Evolutionary conservation across 2,797 vertebrate genomes (phyloP).

Genomic region (Erpetoichthys calabaricus): DNA sequence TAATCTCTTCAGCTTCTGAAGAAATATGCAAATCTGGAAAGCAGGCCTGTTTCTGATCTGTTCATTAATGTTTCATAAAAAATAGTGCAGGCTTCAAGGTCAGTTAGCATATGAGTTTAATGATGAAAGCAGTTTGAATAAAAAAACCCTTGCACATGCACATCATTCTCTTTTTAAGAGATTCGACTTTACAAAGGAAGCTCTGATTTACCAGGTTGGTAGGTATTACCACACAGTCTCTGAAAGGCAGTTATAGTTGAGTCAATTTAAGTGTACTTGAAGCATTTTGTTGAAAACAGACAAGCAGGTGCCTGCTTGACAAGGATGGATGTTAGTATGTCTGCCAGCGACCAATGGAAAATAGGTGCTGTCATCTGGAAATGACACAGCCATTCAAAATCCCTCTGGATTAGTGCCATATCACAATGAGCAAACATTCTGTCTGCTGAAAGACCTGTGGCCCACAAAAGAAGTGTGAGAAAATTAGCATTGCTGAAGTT

Average conservation of each 20-base stretch:
- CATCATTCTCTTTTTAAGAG: neutral
- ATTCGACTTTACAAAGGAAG: neutral
- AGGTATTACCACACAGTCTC: neutral
- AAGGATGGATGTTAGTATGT: slow-evolving; percentile 33
- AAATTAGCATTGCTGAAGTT: slow-evolving; percentile 13
- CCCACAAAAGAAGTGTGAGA: slow-evolving; percentile 31
- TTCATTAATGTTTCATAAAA: neutral
- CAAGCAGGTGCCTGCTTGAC: slow-evolving; percentile 38
- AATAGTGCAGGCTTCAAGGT: neutral
- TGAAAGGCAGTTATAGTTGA: slow-evolving; percentile 18
- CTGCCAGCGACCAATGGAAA: slow-evolving; percentile 39
- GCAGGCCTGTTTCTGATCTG: neutral
- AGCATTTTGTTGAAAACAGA: slow-evolving; percentile 35
- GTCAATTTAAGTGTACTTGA: slow-evolving; percentile 28
- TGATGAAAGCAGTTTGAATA: neutral
- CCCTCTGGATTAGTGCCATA: slow-evolving; percentile 36
- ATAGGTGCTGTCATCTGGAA: slow-evolving; percentile 49
- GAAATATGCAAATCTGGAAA: neutral
- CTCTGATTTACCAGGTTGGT: neutral
- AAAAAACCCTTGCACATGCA: neutral
- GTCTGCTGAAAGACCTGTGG: slow-evolving; percentile 27
- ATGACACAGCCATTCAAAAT: slow-evolving; percentile 45
- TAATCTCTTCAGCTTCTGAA: too few species aligned
- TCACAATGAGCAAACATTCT: slow-evolving; percentile 36
- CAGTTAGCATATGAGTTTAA: neutral